These are phyloP conservation scores for Camelus dromedarius DNA, from an alignment of 2,113 vertebrate genomes.

Conservation along the genomic window DNA sequence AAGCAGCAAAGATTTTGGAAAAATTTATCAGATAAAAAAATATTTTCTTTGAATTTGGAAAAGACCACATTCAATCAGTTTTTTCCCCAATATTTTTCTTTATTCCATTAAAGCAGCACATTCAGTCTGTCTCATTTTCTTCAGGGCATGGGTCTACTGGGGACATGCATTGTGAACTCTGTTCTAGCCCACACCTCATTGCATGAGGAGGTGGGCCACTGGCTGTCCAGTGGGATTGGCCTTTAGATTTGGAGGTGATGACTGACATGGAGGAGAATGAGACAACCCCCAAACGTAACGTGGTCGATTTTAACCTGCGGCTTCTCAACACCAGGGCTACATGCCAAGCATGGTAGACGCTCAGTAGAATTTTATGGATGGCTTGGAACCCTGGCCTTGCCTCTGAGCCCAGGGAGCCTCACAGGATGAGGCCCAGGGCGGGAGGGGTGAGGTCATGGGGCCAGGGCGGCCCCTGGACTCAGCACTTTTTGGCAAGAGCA, in stretches of 20 bases:
- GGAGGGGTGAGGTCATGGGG: conserved; percentile 76
- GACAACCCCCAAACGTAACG: neutral
- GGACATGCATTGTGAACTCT: neutral
- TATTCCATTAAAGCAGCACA: neutral
- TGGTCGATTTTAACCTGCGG: neutral
- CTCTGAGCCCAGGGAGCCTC: neutral
- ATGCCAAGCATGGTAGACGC: neutral
- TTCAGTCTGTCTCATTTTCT: neutral
- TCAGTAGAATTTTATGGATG: neutral
- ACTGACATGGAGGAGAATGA: neutral
- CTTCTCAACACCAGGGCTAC: neutral
- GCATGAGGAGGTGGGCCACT: neutral
- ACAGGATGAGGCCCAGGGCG: neutral
- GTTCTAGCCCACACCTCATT: neutral
- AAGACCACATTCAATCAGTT: neutral
- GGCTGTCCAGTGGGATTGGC: neutral
- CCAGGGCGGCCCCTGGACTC: conserved; percentile 80
- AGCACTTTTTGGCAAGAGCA: conserved; percentile 83
- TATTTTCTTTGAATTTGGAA: neutral
- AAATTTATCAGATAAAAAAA: neutral
- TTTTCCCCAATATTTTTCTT: neutral
- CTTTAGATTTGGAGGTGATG: neutral
- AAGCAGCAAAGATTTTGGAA: conserved; percentile 27
- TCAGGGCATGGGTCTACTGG: neutral
- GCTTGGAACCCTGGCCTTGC: conserved; percentile 20